These are phyloP conservation scores for Heterohyrax brucei DNA, from an alignment of 2,797 vertebrate species.

Conservation along the genomic window DNA sequence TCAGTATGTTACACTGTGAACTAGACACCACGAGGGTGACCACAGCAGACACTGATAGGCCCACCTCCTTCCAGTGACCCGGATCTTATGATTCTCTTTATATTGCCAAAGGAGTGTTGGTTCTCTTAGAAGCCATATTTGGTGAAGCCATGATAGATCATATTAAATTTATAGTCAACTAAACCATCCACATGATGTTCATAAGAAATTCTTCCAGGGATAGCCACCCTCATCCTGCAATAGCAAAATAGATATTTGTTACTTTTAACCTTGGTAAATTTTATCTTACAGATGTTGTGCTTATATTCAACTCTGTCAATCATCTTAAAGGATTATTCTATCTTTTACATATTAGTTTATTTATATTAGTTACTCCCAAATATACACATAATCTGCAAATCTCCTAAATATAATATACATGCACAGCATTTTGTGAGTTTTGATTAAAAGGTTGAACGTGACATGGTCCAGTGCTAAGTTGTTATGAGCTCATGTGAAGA, in stretches of 20 bases:
- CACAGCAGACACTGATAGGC: neutral
- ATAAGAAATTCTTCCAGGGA: neutral
- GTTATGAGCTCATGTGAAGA: neutral
- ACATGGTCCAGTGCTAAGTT: neutral
- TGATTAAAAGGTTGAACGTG: neutral
- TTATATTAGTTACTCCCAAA: neutral
- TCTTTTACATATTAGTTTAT: neutral
- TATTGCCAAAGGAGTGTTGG: neutral
- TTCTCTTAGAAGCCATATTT: constrained; percentile 23
- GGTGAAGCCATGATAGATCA: neutral
- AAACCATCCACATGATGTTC: neutral
- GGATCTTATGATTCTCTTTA: neutral
- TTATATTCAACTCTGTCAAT: constrained; percentile 24
- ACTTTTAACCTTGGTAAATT: neutral
- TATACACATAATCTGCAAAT: constrained; percentile 3
- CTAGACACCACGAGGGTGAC: neutral
- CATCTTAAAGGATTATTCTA: constrained; percentile 12
- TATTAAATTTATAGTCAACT: neutral
- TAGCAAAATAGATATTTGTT: neutral
- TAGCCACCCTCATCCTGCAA: neutral
- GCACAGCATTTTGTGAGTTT: neutral
- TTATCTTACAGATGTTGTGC: constrained; percentile 12
- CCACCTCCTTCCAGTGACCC: neutral
- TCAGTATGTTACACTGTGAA: neutral
- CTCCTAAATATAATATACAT: neutral